These are phyloP conservation scores for Ursus arctos DNA, from an alignment of 2,113 vertebrate genomes.

Conservation along the genomic window DNA sequence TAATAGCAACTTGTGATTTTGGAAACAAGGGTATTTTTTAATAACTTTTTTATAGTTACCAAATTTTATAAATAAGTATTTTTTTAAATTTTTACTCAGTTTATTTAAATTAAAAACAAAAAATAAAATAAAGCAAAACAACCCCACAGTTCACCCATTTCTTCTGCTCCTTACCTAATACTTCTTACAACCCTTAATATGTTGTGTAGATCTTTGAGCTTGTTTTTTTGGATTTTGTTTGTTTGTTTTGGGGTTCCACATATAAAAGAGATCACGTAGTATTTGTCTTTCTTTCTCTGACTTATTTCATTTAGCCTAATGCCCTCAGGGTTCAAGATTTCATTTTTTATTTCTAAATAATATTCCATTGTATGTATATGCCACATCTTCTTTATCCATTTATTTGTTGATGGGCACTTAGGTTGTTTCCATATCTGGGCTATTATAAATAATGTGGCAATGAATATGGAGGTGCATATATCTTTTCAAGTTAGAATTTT, in stretches of 20 bases:
- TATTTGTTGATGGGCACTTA: background rate
- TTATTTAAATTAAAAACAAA: background rate
- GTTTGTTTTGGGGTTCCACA: background rate
- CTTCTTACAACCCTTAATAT: background rate
- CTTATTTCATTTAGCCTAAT: background rate
- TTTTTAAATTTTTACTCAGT: background rate
- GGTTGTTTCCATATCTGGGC: background rate
- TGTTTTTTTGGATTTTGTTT: background rate
- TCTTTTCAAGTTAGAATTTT: background rate
- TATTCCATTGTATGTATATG: background rate
- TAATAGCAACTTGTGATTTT: background rate
- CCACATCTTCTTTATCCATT: background rate
- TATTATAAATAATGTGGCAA: background rate
- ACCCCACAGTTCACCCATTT: background rate
- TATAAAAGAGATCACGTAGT: background rate
- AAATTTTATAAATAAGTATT: background rate
- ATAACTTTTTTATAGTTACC: background rate
- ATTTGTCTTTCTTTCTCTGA: background rate
- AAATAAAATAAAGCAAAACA: background rate
- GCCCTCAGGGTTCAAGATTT: background rate
- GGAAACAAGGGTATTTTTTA: background rate
- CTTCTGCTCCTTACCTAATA: no score
- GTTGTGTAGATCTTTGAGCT: background rate
- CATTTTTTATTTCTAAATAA: background rate
- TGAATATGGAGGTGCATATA: background rate